A percentile compares a stretch with the other conserved stretches of the same genome.
Conservation (phyloP, 1,140 invertebrate species). For the Drosophila santomea region DNA sequence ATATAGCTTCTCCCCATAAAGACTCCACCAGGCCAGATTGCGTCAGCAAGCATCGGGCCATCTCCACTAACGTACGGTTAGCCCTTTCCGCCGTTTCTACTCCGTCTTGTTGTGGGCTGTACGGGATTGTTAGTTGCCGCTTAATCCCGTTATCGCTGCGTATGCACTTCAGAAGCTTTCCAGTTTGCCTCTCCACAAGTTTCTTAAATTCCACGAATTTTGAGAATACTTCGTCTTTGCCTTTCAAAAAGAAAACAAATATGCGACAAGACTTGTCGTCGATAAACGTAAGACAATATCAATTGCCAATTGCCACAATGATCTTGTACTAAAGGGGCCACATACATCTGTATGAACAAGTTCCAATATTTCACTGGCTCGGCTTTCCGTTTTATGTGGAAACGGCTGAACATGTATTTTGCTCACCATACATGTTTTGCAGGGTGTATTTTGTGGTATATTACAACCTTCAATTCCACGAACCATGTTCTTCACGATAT, state of each 20-base stretch:
- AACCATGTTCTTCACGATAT: background rate
- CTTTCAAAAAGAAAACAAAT: constrained; percentile 5
- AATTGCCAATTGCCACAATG: background rate
- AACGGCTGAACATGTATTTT: background rate
- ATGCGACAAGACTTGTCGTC: constrained; percentile 8
- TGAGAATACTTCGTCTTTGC: constrained; percentile 2
- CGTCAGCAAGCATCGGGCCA: too few species aligned
- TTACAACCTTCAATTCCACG: background rate
- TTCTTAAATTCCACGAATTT: background rate
- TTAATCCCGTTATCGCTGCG: too few species aligned
- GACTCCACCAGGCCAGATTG: background rate
- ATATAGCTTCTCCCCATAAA: constrained; percentile 5
- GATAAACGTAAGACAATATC: background rate
- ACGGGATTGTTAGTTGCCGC: too few species aligned
- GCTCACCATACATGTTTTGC: background rate
- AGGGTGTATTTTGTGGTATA: background rate
- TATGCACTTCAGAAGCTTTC: too few species aligned
- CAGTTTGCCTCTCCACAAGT: background rate
- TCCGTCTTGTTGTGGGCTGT: too few species aligned
- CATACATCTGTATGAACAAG: too few species aligned
- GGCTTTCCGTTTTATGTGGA: too few species aligned
- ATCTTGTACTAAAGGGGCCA: too few species aligned
- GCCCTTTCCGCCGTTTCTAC: too few species aligned
- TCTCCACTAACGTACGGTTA: too few species aligned
- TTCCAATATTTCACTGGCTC: too few species aligned